Evolutionary conservation across 2,113 vertebrate genomes (phyloP).

Genomic region (Periophthalmus modestus): DNA sequence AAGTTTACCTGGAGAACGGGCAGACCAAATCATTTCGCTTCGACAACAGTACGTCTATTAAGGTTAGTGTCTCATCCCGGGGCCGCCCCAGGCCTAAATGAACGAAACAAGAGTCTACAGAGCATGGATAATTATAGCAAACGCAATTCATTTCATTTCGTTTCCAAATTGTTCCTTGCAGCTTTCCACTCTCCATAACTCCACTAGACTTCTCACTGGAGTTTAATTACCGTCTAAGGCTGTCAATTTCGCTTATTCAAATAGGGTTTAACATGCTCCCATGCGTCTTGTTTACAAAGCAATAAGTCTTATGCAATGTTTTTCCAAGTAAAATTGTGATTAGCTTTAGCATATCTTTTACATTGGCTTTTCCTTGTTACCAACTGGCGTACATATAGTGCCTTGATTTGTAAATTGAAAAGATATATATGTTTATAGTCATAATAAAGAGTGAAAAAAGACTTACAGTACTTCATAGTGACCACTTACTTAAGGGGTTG

Average conservation of each 20-base stretch:
- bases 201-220: conserved; percentile 3
- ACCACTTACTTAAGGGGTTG: too few species aligned
- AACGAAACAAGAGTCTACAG: conserved; percentile 26
- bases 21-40: conserved; percentile 99
- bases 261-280: conserved; percentile 1
- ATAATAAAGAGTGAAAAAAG: too few species aligned
- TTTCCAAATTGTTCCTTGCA: conserved; percentile 24
- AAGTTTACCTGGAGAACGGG: conserved; percentile 97
- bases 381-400: neutral
- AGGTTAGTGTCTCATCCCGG: conserved; percentile 75
- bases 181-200: conserved; percentile 5
- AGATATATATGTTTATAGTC: too few species aligned
- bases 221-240: conserved; percentile 27
- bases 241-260: conserved; percentile 14
- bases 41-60: conserved; percentile 94
- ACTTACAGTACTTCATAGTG: too few species aligned
- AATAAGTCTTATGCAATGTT: neutral
- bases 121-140: conserved; percentile 38
- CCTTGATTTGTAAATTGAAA: too few species aligned
- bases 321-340: neutral
- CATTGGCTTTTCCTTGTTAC: neutral
- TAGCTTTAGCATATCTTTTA: neutral
- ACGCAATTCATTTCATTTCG: conserved; percentile 46
- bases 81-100: neutral
- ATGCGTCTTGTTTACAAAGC: neutral